Evolutionary conservation across 2,888 invertebrate genomes (phyloP).

Genomic region (Ligdia adustata): DNA sequence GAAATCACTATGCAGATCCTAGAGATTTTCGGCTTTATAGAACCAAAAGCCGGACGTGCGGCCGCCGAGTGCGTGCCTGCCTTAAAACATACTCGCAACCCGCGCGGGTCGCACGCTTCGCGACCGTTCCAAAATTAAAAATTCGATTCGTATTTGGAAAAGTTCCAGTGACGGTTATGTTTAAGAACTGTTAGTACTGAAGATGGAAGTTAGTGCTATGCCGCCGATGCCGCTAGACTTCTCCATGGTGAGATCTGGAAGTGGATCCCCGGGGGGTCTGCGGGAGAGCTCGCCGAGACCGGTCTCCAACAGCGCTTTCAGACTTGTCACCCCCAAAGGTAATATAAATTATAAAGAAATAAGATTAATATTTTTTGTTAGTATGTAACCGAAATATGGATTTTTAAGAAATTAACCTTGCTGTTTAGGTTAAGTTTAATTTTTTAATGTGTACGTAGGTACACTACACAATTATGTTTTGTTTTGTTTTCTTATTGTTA

Average conservation of each 20-base stretch:
- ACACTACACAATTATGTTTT: no score
- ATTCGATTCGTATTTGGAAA: conserved; percentile 33
- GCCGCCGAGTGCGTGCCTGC: conserved; percentile 59
- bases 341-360: conserved; percentile 43
- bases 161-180: conserved; percentile 49
- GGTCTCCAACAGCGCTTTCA: conserved; percentile 85
- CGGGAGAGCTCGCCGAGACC: conserved; percentile 72
- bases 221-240: conserved; percentile 87
- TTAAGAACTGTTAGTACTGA: conserved; percentile 51
- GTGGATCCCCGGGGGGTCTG: conserved; percentile 61
- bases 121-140: conserved; percentile 46
- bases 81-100: conserved; percentile 72
- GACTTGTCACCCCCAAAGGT: conserved; percentile 88
- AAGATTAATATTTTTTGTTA: no score
- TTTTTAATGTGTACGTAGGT: no score
- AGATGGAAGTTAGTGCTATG: conserved; percentile 86
- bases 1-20: conserved; percentile 73
- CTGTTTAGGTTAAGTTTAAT: no score
- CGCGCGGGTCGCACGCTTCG: conserved; percentile 74
- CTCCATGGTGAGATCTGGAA: conserved; percentile 82
- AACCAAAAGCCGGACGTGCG: conserved; percentile 59
- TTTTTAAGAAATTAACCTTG: no score
- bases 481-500: no score
- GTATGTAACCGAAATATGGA: no score
- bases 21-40: conserved; percentile 76